Evolutionary conservation across 2,113 vertebrate genomes (phyloP).

Genomic region (Coracopsis vasa): DNA sequence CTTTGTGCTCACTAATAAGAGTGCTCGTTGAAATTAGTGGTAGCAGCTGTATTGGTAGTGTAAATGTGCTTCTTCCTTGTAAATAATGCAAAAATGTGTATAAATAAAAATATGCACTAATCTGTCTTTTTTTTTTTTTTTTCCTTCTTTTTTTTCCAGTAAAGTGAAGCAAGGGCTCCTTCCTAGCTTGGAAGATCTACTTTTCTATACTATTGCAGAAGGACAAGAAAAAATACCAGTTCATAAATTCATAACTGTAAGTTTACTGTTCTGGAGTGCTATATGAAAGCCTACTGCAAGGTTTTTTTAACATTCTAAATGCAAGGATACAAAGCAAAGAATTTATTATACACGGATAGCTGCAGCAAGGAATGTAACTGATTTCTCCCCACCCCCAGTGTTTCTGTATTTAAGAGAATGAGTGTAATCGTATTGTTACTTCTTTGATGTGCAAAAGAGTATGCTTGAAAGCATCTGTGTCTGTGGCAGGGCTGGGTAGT

Average conservation of each 20-base stretch:
- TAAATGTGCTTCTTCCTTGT: neutral
- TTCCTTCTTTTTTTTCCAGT: slow-evolving; percentile 67
- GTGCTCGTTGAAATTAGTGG: fast-evolving
- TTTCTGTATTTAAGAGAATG: neutral
- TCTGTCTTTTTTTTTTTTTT: neutral
- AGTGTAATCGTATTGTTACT: neutral
- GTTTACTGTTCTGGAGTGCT: slow-evolving; percentile 32
- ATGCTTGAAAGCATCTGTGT: neutral
- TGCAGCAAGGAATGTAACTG: neutral
- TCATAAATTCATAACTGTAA: slow-evolving; percentile 97
- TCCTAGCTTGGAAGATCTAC: slow-evolving; percentile 96
- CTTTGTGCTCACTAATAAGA: neutral
- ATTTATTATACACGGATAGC: neutral
- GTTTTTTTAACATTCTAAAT: neutral
- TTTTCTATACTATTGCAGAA: slow-evolving; percentile 99
- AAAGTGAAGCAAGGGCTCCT: slow-evolving; percentile 93
- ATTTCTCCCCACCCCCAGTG: fast-evolving
- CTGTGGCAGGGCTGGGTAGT: neutral
- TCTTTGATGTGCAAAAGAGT: neutral
- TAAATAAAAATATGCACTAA: neutral
- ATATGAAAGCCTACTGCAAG: neutral
- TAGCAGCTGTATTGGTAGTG: neutral
- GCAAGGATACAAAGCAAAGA: neutral
- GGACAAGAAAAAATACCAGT: slow-evolving; percentile 98
- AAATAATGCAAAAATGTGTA: neutral